Evolutionary conservation across 2,113 vertebrate genomes (phyloP).

Genomic region (Haemorhous mexicanus): DNA sequence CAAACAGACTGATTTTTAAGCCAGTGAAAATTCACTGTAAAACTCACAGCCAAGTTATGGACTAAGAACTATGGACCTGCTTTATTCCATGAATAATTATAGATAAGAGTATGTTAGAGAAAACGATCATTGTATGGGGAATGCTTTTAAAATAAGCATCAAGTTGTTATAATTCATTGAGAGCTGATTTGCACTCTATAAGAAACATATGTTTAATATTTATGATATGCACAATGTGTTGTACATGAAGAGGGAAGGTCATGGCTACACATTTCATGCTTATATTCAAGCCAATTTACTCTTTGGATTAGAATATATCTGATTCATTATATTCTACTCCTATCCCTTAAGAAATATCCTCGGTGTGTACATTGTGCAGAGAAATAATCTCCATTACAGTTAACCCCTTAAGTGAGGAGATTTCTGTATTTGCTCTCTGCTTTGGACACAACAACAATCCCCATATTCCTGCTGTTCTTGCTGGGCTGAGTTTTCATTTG

Average conservation of each 20-base stretch:
- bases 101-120: background rate
- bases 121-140: background rate
- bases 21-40: background rate
- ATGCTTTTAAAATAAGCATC: background rate
- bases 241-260: background rate
- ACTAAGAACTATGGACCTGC: background rate
- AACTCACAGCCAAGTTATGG: background rate
- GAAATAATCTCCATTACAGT: background rate
- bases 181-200: background rate
- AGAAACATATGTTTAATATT: background rate
- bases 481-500: conserved; percentile 11
- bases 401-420: background rate
- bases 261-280: background rate
- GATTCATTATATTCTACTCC: background rate
- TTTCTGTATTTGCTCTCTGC: background rate
- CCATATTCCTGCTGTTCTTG: background rate
- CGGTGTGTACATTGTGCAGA: background rate
- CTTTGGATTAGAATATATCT: background rate
- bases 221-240: background rate
- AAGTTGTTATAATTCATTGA: background rate
- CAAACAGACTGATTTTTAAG: background rate
- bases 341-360: background rate
- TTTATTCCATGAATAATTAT: background rate
- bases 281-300: background rate
- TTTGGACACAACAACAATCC: background rate